Conservation (phyloP, 2,113 vertebrate species). For the Pluvialis apricaria region DNA sequence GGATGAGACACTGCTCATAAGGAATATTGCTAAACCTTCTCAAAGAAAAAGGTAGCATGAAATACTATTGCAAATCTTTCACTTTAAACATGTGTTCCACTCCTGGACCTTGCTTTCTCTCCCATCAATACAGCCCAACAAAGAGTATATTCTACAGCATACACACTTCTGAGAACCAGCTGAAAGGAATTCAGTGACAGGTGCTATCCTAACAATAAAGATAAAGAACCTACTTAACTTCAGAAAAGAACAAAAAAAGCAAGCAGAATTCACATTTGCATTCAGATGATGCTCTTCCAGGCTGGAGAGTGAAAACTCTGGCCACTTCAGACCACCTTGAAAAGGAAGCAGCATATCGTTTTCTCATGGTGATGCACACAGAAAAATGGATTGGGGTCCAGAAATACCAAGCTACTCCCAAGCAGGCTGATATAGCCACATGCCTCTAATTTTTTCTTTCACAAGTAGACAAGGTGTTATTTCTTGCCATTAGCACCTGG, state of each 20-base stretch:
- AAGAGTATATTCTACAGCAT: background rate
- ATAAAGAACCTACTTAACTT: background rate
- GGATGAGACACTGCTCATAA: background rate
- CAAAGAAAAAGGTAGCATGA: background rate
- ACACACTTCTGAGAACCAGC: background rate
- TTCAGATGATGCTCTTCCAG: background rate
- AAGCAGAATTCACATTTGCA: background rate
- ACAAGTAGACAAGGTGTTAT: background rate
- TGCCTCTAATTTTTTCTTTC: background rate
- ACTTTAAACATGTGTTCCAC: background rate
- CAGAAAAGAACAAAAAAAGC: background rate
- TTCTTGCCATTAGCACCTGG: background rate
- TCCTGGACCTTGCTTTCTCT: background rate
- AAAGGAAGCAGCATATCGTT: background rate
- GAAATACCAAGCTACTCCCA: background rate
- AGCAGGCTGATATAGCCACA: background rate
- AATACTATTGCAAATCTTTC: background rate
- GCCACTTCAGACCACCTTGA: background rate
- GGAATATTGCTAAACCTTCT: background rate
- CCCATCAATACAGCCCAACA: background rate
- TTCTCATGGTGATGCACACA: background rate
- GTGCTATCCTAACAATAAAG: background rate
- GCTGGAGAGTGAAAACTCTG: background rate
- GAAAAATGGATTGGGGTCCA: background rate
- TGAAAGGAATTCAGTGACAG: background rate